Evolutionary conservation across 2,888 invertebrate species (phyloP).

Genomic region (Horisme vitalbata): DNA sequence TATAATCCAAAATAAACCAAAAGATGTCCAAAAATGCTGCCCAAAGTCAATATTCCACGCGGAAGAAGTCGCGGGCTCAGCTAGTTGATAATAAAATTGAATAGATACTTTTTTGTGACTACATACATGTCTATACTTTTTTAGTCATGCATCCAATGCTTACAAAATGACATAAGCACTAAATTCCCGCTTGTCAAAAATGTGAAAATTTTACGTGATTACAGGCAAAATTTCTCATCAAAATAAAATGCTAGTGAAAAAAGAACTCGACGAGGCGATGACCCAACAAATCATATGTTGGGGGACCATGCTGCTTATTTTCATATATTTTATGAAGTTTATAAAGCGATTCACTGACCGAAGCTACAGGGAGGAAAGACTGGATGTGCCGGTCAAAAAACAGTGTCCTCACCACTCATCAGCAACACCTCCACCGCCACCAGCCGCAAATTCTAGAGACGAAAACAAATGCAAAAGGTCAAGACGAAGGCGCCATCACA

Average conservation of each 20-base stretch:
- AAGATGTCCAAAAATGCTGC: too few relatives aligned
- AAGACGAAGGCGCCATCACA: conserved; percentile 43
- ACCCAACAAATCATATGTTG: conserved; percentile 45
- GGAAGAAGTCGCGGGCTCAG: too few relatives aligned
- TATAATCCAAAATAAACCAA: too few relatives aligned
- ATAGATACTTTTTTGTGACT: too few relatives aligned
- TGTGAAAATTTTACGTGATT: conserved; percentile 19
- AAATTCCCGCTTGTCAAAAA: neutral
- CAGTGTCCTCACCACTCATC: too few relatives aligned
- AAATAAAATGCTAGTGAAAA: conserved; percentile 53
- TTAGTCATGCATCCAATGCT: too few relatives aligned
- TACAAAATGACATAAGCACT: too few relatives aligned
- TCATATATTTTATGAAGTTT: conserved; percentile 46
- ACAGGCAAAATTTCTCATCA: conserved; percentile 6
- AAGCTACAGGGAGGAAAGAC: conserved; percentile 4
- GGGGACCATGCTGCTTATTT: conserved; percentile 40
- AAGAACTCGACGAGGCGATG: conserved; percentile 40
- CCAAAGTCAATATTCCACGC: too few relatives aligned
- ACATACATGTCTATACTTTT: too few relatives aligned
- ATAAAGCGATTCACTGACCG: conserved; percentile 34
- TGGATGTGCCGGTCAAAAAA: too few relatives aligned
- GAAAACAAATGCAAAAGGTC: conserved; percentile 38
- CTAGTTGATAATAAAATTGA: too few relatives aligned
- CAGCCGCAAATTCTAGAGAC: conserved; percentile 18
- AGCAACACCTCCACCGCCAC: too few relatives aligned